Base-by-base conservation (phyloP, 1,140 invertebrate genomes). In the Popillia japonica region DNA sequence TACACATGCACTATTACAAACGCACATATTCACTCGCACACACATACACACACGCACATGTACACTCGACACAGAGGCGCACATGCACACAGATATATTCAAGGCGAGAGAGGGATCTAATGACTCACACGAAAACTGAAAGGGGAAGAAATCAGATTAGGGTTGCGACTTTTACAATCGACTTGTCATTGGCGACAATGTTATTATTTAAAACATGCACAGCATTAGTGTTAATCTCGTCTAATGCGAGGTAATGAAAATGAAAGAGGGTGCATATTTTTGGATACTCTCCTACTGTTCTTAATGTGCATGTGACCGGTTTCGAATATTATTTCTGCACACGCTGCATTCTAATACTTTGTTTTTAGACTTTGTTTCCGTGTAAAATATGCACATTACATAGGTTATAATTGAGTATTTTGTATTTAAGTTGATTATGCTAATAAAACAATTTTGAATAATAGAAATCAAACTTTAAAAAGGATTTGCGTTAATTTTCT, bases 131-230 rank as follows among this genome's bases (percentile, higher is more conserved):
- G 81, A 82, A 85, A 83, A 84, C 83, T 82, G 80, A 84, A 85
- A 84, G 84, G 83, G 84, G 83, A 85, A 83, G 83, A 85, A 85
- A 85, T 83, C 82, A 83, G 84, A 85, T 85, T 85, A 85, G 84
- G 84, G 84, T 81, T 79, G 80, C 82, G 80, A 83, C 82, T 82
- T 83, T 81, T 80, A 82, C 81, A 79, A 81, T 76, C 82, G 78
- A 81, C 79, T 81, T 79, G 75, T 72, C 61, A 78, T 78, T 78
- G 59, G 42, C 64, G 41, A 78, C 61, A 72, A 48, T 78, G 55
- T 48, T 64, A 78, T 75, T 74, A 78, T 75, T 74, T 48, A 74
- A 48, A 42, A 64, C 77, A 68, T 75, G 68, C 72, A 17, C 22
- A 74, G 41, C 42, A 55, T 78, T 72, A 74, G 72, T 74, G 72